Percentiles rank a stretch among this genome's conserved stretches.
phyloP scores from a whole-genome alignment of 2,797 vertebrate species.

The Kryptolebias ocellatus region DNA sequence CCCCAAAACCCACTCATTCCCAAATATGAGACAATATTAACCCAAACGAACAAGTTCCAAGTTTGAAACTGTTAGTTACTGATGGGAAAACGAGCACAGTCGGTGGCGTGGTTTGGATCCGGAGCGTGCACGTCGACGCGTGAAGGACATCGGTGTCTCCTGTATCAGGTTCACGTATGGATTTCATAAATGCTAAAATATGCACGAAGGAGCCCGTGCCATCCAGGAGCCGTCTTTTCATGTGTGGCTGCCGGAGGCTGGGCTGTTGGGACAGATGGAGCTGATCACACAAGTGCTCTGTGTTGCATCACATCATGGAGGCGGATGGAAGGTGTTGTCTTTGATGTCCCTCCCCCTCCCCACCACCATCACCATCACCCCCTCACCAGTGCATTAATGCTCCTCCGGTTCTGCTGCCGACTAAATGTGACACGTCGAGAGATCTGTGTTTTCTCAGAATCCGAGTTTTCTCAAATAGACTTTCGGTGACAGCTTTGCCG shows the following conservation, averaged over 20 bases:
- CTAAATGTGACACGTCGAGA: slow-evolving; percentile 11
- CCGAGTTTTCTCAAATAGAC: background rate
- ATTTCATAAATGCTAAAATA: slow-evolving; percentile 12
- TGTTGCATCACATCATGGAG: slow-evolving; percentile 29
- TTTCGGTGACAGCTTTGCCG: slow-evolving; percentile 15
- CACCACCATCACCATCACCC: background rate
- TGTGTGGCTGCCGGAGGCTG: slow-evolving; percentile 9
- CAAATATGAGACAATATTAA: too few relatives aligned
- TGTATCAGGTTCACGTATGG: slow-evolving; percentile 11
- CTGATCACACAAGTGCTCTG: slow-evolving; percentile 45
- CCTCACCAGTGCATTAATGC: slow-evolving; percentile 20
- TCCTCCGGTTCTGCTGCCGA: slow-evolving; percentile 31
- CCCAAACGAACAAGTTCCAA: too few relatives aligned
- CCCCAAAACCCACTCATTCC: too few relatives aligned
- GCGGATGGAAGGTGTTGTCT: slow-evolving; percentile 64
- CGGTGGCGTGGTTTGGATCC: too few relatives aligned
- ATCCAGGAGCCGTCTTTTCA: background rate
- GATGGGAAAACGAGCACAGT: too few relatives aligned
- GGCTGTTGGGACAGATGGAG: slow-evolving; percentile 35
- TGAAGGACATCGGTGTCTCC: background rate
- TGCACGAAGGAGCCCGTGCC: slow-evolving; percentile 13
- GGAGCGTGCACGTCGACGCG: background rate
- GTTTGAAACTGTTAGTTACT: too few relatives aligned
- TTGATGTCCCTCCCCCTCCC: slow-evolving; percentile 48
- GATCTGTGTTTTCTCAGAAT: slow-evolving; percentile 25